A percentile compares a stretch with the other conserved stretches of the same genome.
phyloP scores from a whole-genome alignment of 2,888 invertebrate species.

The Drosophila monieri region DNA sequence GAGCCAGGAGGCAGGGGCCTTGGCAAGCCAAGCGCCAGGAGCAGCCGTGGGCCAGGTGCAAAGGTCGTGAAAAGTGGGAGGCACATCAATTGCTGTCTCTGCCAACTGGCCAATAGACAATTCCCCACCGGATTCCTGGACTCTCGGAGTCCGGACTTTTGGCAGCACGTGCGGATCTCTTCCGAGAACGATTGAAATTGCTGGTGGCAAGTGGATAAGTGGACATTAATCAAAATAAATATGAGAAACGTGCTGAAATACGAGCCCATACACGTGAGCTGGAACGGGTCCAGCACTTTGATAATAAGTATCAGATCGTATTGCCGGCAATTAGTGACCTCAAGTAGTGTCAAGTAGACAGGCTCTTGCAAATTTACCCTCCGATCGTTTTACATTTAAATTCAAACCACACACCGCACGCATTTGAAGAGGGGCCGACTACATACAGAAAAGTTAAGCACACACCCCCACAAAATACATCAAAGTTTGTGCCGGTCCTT shows the following conservation, averaged over 20 bases:
- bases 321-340: slow-evolving; percentile 20
- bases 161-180: slow-evolving; percentile 51
- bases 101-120: slow-evolving; percentile 71
- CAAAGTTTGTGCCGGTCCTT: slow-evolving; percentile 56
- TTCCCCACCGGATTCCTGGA: slow-evolving; percentile 28
- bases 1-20: background rate
- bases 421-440: no score
- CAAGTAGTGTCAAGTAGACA: background rate
- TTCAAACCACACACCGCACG: slow-evolving; percentile 64
- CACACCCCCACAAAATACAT: slow-evolving; percentile 55
- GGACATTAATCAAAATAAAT: slow-evolving; percentile 79
- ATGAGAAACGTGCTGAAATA: slow-evolving; percentile 76
- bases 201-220: slow-evolving; percentile 76
- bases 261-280: slow-evolving; percentile 45
- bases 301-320: slow-evolving; percentile 25
- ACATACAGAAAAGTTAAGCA: background rate
- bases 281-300: background rate
- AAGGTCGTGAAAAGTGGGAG: slow-evolving; percentile 70
- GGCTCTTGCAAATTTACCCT: background rate
- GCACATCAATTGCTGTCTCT: slow-evolving; percentile 70
- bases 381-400: slow-evolving; percentile 57
- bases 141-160: slow-evolving; percentile 5
- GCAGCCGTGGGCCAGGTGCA: slow-evolving; percentile 65
- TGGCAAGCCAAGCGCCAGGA: background rate
- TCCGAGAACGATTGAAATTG: slow-evolving; percentile 70